phyloP scores from a whole-genome alignment of 2,113 vertebrate species.

The Phaethon lepturus region DNA sequence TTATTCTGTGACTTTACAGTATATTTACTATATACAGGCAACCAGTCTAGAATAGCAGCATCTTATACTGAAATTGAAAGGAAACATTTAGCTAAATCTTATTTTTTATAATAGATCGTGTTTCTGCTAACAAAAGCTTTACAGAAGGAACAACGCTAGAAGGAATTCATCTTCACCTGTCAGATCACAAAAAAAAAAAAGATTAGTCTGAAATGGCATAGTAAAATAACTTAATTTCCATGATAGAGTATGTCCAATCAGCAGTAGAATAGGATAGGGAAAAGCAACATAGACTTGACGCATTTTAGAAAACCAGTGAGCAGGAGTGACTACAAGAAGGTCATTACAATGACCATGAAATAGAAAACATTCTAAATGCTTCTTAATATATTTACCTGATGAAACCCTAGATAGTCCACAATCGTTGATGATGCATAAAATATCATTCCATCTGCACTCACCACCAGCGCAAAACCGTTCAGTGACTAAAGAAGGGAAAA shows the following conservation, averaged over 20 bases:
- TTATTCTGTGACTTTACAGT: background rate
- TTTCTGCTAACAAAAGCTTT: background rate
- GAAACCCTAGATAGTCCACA: constrained; percentile 94
- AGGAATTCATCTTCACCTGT: background rate
- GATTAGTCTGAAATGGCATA: background rate
- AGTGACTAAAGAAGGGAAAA: constrained; percentile 84
- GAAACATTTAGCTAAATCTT: background rate
- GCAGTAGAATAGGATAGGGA: background rate
- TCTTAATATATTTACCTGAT: constrained; percentile 84
- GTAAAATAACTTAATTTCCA: background rate
- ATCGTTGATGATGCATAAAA: constrained; percentile 96
- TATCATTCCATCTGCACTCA: constrained; percentile 94
- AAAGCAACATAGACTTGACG: background rate
- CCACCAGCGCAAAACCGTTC: constrained; percentile 92
- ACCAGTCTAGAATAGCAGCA: background rate
- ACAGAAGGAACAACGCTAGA: background rate
- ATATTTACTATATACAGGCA: background rate
- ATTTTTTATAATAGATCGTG: background rate
- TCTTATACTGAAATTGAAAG: background rate
- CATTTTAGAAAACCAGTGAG: background rate
- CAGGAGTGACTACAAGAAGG: background rate
- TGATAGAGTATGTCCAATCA: background rate
- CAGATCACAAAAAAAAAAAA: background rate
- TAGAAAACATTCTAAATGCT: background rate
- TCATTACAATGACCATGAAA: background rate